phyloP scores from a whole-genome alignment of 2,113 vertebrate species.

The Turdus rufiventris region DNA sequence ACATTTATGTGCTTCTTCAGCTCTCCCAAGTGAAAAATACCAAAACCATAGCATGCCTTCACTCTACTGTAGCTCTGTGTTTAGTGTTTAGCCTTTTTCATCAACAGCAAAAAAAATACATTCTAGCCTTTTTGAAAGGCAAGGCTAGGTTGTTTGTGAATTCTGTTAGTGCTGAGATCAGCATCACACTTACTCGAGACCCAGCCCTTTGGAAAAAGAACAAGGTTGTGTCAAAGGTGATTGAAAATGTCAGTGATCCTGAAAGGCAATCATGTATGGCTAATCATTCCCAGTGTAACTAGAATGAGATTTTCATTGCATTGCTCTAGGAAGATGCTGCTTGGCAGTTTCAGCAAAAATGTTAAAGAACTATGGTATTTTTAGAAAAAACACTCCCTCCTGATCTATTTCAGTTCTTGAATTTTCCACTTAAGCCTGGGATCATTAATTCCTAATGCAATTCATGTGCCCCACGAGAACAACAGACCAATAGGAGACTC shows the following conservation, averaged over 20 bases:
- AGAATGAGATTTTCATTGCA: not conserved
- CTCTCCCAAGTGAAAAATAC: not conserved
- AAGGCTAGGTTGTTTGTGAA: not conserved
- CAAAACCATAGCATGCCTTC: not conserved
- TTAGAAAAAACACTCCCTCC: not conserved
- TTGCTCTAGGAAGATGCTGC: not conserved
- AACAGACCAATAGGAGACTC: not conserved
- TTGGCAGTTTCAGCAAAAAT: not conserved
- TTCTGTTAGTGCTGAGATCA: not conserved
- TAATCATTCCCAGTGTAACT: not conserved
- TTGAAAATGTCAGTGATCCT: not conserved
- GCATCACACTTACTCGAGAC: not conserved
- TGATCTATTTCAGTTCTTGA: not conserved
- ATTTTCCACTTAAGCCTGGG: not conserved
- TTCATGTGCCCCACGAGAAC: not conserved
- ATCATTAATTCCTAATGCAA: not conserved
- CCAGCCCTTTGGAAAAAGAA: not conserved
- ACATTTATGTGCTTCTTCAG: not conserved
- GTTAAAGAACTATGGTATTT: not conserved
- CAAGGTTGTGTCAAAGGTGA: not conserved
- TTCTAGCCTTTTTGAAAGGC: not conserved
- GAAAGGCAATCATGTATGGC: not conserved
- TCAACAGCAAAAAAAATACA: not conserved
- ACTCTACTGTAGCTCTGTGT: not conserved
- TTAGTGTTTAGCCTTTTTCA: not conserved